phyloP scores from a whole-genome alignment of 2,113 vertebrate genomes.

The Theristicus caerulescens region DNA sequence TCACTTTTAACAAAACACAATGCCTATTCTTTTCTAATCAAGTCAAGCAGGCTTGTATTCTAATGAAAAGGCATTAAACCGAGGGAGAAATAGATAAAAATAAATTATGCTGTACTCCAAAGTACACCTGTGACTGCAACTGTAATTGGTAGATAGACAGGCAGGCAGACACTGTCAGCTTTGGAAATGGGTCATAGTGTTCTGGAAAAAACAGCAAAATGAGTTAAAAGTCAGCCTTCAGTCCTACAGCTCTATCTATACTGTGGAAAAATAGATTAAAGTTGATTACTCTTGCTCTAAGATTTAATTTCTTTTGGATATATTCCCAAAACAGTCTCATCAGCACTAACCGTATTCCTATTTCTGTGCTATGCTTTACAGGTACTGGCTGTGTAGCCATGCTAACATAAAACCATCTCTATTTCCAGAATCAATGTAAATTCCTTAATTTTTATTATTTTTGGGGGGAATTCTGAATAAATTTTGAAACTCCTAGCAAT shows the following conservation, averaged over 20 bases:
- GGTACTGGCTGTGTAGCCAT: background rate
- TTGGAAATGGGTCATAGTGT: background rate
- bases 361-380: background rate
- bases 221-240: background rate
- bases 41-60: background rate
- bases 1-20: background rate
- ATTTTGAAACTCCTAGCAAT: background rate
- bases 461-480: background rate
- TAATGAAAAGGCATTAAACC: background rate
- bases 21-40: background rate
- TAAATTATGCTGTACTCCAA: background rate
- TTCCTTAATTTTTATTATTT: background rate
- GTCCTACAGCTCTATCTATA: background rate
- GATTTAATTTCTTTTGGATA: background rate
- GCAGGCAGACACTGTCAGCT: background rate
- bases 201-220: constrained; percentile 29
- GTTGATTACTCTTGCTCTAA: background rate
- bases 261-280: background rate
- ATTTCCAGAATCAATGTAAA: background rate
- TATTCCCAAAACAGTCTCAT: background rate
- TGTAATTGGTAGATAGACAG: background rate
- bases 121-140: background rate
- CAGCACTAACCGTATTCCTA: background rate
- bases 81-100: background rate
- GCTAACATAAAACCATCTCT: background rate